Evolutionary conservation across 2,888 invertebrate genomes (phyloP).

Genomic region (Hirtodrosophila cameraria): DNA sequence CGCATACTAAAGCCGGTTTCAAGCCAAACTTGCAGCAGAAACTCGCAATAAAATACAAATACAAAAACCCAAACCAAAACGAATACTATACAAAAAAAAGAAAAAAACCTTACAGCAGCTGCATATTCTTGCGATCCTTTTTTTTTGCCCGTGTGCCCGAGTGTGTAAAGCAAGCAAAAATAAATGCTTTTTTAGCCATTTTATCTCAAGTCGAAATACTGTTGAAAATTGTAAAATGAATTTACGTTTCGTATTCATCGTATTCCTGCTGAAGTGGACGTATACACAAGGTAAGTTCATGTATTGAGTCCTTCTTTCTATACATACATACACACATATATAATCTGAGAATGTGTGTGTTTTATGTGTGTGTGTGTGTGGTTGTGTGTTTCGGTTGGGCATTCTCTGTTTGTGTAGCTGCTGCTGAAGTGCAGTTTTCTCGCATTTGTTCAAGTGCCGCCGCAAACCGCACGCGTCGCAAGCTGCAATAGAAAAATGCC

Average conservation of each 20-base stretch:
- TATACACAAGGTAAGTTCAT: slow-evolving; percentile 80
- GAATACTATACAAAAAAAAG: background rate
- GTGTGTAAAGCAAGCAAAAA: slow-evolving; percentile 64
- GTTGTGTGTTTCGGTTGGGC: slow-evolving; percentile 47
- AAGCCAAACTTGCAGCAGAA: slow-evolving; percentile 33
- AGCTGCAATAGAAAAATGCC: slow-evolving; percentile 68
- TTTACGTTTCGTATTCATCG: slow-evolving; percentile 82
- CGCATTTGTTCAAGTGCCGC: slow-evolving; percentile 61
- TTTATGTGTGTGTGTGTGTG: slow-evolving; percentile 33
- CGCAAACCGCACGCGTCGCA: slow-evolving; percentile 15
- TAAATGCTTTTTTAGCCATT: slow-evolving; percentile 79
- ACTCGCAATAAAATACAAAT: slow-evolving; percentile 57
- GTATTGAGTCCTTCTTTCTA: slow-evolving; percentile 7
- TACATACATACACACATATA: too few relatives aligned
- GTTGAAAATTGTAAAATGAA: slow-evolving; percentile 80
- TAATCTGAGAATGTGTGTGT: background rate
- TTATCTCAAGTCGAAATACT: slow-evolving; percentile 73
- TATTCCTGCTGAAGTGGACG: slow-evolving; percentile 82
- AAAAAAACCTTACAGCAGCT: slow-evolving; percentile 20
- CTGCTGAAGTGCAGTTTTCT: slow-evolving; percentile 50
- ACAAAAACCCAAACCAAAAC: slow-evolving; percentile 3
- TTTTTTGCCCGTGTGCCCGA: slow-evolving; percentile 28
- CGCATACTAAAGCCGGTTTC: slow-evolving; percentile 32
- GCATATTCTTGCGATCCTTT: slow-evolving; percentile 29
- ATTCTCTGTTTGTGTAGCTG: slow-evolving; percentile 65